Percentiles rank a stretch among this genome's conserved stretches.
These are phyloP conservation scores for Scaptomyza caliginosa DNA, from an alignment of 2,888 invertebrate genomes.

Conservation along the genomic window DNA sequence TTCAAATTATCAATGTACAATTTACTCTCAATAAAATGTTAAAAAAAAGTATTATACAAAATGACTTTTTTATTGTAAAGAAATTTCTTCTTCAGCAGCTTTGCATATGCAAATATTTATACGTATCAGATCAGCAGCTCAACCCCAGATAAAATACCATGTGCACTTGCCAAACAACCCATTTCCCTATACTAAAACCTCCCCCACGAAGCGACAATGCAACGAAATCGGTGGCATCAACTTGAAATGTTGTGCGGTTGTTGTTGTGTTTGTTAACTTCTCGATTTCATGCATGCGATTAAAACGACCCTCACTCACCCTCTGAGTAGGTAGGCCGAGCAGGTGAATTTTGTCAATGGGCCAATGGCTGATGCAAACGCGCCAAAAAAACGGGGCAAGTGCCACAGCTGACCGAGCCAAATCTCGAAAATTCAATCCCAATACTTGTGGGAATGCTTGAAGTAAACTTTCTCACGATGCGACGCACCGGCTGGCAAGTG, in stretches of 20 bases:
- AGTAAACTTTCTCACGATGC: constrained; percentile 84
- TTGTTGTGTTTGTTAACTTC: constrained; percentile 56
- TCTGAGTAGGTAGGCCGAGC: constrained; percentile 46
- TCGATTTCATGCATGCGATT: constrained; percentile 71
- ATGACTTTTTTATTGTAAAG: not conserved
- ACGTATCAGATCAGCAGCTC: constrained; percentile 2
- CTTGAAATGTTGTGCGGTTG: constrained; percentile 29
- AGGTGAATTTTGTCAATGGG: constrained; percentile 78
- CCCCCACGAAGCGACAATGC: constrained; percentile 55
- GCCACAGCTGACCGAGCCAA: constrained; percentile 72
- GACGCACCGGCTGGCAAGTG: constrained; percentile 72
- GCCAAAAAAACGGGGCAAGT: constrained; percentile 59
- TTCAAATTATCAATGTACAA: constrained; percentile 58
- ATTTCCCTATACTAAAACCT: constrained; percentile 49
- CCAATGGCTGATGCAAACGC: constrained; percentile 37
- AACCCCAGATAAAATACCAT: constrained; percentile 14
- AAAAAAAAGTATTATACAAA: constrained; percentile 9
- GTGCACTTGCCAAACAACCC: constrained; percentile 33
- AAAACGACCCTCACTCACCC: constrained; percentile 58
- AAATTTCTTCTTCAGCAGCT: not conserved
- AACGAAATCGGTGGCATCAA: constrained; percentile 46
- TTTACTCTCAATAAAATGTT: constrained; percentile 70
- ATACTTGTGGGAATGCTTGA: constrained; percentile 84
- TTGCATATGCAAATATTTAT: constrained; percentile 23
- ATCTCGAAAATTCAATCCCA: constrained; percentile 67